These are phyloP conservation scores for Cryptoprocta ferox DNA, from an alignment of 2,797 vertebrate genomes.

Conservation along the genomic window DNA sequence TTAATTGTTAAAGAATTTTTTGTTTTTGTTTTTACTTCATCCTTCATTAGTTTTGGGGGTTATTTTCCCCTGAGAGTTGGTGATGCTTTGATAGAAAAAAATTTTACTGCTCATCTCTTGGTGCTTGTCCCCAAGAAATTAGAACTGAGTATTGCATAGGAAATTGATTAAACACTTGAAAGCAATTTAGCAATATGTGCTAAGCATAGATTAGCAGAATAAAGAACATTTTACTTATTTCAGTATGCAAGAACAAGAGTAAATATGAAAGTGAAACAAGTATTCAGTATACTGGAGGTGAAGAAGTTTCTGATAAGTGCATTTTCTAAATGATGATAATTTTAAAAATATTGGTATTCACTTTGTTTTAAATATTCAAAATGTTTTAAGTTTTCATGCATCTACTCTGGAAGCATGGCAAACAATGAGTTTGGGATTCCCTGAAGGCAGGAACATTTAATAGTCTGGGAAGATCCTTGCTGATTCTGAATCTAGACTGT, in stretches of 20 bases:
- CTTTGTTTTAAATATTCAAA: conserved; percentile 30
- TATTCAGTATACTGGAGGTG: neutral
- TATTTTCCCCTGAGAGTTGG: neutral
- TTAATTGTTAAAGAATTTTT: neutral
- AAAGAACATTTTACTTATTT: conserved; percentile 55
- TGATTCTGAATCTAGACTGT: conserved; percentile 29
- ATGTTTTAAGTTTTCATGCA: neutral
- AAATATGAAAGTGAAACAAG: conserved; percentile 54
- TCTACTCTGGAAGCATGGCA: neutral
- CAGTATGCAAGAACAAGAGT: neutral
- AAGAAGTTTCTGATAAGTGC: neutral
- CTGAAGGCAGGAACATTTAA: neutral
- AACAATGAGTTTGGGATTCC: conserved; percentile 17
- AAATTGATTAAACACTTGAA: conserved; percentile 50
- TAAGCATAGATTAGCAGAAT: conserved; percentile 27
- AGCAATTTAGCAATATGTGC: neutral
- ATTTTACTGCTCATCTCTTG: neutral
- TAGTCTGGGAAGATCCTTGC: conserved; percentile 20
- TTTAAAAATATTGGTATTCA: neutral
- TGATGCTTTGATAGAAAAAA: neutral
- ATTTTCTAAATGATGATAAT: conserved; percentile 50
- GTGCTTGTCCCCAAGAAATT: neutral
- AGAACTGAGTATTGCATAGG: neutral
- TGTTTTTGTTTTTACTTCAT: neutral
- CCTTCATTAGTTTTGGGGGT: neutral